phyloP scores from a whole-genome alignment of 1,140 invertebrate genomes.

The Heliconius melpomene region DNA sequence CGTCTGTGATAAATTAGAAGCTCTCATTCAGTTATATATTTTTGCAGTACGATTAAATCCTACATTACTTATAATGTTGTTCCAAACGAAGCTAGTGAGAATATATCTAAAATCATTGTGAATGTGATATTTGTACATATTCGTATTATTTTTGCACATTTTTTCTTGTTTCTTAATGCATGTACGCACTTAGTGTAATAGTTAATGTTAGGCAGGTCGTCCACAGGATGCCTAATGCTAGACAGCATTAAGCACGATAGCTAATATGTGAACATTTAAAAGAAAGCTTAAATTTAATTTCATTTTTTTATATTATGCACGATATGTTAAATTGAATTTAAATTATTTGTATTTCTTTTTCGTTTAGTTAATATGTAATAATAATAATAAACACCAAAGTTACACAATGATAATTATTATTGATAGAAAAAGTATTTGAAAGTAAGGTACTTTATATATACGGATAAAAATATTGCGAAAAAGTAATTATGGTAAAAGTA shows the following conservation, averaged over 20 bases:
- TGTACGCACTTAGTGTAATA: constrained; percentile 28
- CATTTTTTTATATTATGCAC: background rate
- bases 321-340: background rate
- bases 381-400: background rate
- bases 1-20: constrained; percentile 6
- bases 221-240: background rate
- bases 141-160: constrained; percentile 18
- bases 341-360: background rate
- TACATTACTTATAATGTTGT: background rate
- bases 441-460: background rate
- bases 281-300: too few relatives aligned
- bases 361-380: background rate
- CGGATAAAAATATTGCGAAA: background rate
- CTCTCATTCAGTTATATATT: background rate
- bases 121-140: constrained; percentile 27
- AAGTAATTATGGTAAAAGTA: background rate
- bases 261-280: background rate
- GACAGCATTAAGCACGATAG: background rate
- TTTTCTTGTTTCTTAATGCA: constrained; percentile 27
- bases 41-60: constrained; percentile 20
- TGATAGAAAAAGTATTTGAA: background rate
- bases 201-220: constrained; percentile 7
- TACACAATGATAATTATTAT: background rate
- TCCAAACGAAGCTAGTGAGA: background rate
- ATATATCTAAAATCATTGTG: constrained; percentile 16